A percentile compares a stretch with the other conserved stretches of the same genome.
Conservation (phyloP, 1,140 invertebrate genomes). For the Arion vulgaris region DNA sequence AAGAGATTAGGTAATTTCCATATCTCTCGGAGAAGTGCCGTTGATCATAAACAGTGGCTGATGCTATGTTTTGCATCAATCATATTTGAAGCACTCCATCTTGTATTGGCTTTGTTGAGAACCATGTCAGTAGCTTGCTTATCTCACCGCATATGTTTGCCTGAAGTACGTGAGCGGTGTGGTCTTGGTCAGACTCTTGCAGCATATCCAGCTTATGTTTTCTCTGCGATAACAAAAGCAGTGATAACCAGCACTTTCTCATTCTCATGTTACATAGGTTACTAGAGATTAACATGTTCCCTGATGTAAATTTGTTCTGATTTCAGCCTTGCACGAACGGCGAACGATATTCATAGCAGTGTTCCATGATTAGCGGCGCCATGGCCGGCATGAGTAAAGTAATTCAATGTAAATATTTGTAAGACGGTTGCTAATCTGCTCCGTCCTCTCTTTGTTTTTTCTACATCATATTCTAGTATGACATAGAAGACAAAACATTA, state of each 20-base stretch:
- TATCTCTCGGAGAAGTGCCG: too few species aligned
- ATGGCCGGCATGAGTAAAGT: not conserved
- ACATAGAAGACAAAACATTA: too few species aligned
- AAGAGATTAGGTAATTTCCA: too few species aligned
- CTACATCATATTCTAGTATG: too few species aligned
- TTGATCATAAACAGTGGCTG: too few species aligned
- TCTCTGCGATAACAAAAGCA: not conserved
- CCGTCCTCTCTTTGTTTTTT: too few species aligned
- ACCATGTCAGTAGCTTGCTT: not conserved
- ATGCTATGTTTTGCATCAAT: too few species aligned
- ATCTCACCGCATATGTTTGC: not conserved
- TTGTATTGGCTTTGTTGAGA: too few species aligned
- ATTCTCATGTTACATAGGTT: not conserved
- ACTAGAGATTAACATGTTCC: not conserved
- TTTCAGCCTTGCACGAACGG: not conserved
- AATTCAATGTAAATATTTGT: not conserved
- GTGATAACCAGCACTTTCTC: conserved; percentile 1
- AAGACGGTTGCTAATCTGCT: too few species aligned
- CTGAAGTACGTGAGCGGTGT: not conserved
- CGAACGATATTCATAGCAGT: too few species aligned
- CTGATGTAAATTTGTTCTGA: conserved; percentile 6
- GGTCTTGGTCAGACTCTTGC: not conserved
- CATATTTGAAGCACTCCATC: too few species aligned
- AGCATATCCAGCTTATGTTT: not conserved
- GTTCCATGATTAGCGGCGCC: not conserved